Base-by-base conservation (phyloP, 2,888 invertebrate species). In the Tenthredo amoena region DNA sequence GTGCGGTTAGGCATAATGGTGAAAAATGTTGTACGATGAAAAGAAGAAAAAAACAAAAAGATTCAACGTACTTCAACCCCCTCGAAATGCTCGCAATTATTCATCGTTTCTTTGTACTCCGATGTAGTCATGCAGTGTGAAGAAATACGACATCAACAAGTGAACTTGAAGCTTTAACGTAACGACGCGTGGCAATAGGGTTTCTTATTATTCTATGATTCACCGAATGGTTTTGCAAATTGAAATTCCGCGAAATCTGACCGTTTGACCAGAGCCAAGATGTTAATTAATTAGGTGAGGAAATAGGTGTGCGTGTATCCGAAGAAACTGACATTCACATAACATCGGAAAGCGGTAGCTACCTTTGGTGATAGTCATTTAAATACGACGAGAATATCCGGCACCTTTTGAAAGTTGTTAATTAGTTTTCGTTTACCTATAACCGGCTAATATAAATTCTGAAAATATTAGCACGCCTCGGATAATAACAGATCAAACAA, bases 401-500 rank as follows among this genome's bases (percentile, higher is more conserved):
- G 68, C 26, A 26, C 15, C 21, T n/a, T 43, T 74, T 43, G 72
- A 74, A 74, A 74, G 72, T 74, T 74, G 72, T 43, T 43, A 43
- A 74, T 43, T 21, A 34, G 21, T 31, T 31, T 55, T 50, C 31
- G 55, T 50, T 77, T 18, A 5, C 50, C 31, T 15, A 31, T 68
- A 68, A 47, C 50, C 9, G 50, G 2, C 34, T 50, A n/a, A 43
- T 43, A 12, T 26, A 55, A 77, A 31, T 37, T 21, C 37, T 12
- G n/a, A 58, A 21, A 79, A 34, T 40, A 79, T 79, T 79, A 79
- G 37, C 79, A 58, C 21, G 10, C 18, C 7, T 34, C 9, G 9
- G 18, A 79, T 79, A 79, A 79, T 58, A 12, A 26, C n/a, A 79
- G 58, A 58, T 62, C 79, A 79, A 79, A 79, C 79, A 79, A 79